Percentiles rank a stretch among this genome's conserved stretches.
Conservation (phyloP, 1,140 invertebrate species). For the Frieseomelitta varia region DNA sequence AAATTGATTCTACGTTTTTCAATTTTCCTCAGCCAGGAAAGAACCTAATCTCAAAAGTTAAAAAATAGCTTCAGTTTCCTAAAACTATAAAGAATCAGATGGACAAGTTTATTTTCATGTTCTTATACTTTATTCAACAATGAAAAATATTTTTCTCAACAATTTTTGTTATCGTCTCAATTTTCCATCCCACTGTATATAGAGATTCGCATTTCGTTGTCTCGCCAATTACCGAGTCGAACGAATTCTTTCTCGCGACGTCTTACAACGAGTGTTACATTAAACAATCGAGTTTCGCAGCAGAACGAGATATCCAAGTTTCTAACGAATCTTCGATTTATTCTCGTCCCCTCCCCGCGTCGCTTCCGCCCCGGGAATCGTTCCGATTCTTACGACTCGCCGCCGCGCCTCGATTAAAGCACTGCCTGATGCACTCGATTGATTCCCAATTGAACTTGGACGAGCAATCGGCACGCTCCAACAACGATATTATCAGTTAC, state of each 20-base stretch:
- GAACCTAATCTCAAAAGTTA: no score
- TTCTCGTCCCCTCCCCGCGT: neutral
- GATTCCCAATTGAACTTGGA: conserved; percentile 31
- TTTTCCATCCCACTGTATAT: no score
- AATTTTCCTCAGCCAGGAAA: no score
- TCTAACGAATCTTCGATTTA: conserved; percentile 23
- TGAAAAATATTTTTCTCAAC: no score
- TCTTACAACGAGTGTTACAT: neutral
- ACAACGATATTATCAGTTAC: conserved; percentile 23
- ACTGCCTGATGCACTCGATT: conserved; percentile 25
- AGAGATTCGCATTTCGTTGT: no score
- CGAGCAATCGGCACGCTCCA: conserved; percentile 20
- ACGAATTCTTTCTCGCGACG: neutral
- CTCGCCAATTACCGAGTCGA: neutral
- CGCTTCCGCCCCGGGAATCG: neutral
- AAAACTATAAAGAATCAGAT: no score
- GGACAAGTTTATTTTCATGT: no score
- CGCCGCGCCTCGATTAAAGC: conserved; percentile 26
- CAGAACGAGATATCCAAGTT: neutral
- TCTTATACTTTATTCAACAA: no score
- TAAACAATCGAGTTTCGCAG: conserved; percentile 1
- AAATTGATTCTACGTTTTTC: no score
- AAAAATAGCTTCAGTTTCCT: no score
- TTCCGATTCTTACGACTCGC: conserved; percentile 22
- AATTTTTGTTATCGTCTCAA: no score